Conservation (phyloP, 1,140 invertebrate species). For the Zaprionus ghesquierei region DNA sequence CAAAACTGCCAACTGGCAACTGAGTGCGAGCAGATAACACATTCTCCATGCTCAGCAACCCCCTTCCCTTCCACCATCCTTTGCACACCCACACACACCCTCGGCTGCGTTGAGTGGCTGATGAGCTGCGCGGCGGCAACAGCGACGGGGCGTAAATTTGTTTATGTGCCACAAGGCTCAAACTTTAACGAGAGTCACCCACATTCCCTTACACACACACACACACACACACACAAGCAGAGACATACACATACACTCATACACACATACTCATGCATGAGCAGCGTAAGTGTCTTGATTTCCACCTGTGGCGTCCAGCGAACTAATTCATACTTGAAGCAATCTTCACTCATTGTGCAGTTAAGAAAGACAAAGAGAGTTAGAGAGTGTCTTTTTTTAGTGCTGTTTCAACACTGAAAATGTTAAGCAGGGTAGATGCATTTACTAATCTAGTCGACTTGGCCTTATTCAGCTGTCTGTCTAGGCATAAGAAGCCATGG, state of each 20-base stretch:
- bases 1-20: slow-evolving; percentile 52
- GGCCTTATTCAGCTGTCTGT: no score
- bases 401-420: no score
- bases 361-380: no score
- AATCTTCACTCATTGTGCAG: no score
- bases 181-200: background rate
- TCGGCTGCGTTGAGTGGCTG: background rate
- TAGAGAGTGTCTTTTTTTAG: no score
- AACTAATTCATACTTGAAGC: background rate
- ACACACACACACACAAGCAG: background rate
- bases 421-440: no score
- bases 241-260: background rate
- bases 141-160: slow-evolving; percentile 35
- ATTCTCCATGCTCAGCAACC: slow-evolving; percentile 11
- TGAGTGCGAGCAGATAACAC: slow-evolving; percentile 74
- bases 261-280: background rate
- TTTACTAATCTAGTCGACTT: no score
- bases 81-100: background rate
- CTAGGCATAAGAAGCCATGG: no score
- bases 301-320: slow-evolving; percentile 32
- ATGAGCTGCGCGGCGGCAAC: background rate
- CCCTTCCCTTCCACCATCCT: background rate
- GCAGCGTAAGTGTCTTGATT: background rate
- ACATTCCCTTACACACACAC: background rate
- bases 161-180: slow-evolving; percentile 21